These are phyloP conservation scores for Epirrhoe tristata DNA, from an alignment of 2,888 invertebrate species.

Conservation along the genomic window DNA sequence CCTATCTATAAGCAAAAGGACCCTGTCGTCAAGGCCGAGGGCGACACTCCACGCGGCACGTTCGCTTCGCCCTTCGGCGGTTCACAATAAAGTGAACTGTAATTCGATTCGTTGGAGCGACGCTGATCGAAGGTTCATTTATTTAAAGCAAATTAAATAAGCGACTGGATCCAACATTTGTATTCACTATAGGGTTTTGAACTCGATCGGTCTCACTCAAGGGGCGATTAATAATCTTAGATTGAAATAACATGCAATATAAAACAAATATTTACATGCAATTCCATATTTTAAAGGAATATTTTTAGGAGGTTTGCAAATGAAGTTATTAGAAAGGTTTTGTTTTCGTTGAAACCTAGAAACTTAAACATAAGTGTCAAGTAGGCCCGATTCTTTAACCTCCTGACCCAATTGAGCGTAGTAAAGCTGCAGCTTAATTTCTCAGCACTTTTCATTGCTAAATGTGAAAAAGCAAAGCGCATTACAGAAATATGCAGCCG, in stretches of 20 bases:
- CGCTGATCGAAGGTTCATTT: slow-evolving; percentile 34
- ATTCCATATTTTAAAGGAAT: no score
- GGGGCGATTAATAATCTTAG: neutral
- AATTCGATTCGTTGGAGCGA: slow-evolving; percentile 36
- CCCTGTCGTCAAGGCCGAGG: slow-evolving; percentile 72
- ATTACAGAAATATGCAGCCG: slow-evolving; percentile 29
- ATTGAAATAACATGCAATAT: neutral
- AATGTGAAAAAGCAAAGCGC: slow-evolving; percentile 22
- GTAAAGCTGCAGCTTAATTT: slow-evolving; percentile 1
- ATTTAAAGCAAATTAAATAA: slow-evolving; percentile 23
- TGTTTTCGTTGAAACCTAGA: neutral
- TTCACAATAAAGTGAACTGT: slow-evolving; percentile 41
- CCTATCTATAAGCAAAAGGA: slow-evolving; percentile 38
- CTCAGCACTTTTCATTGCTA: slow-evolving; percentile 4
- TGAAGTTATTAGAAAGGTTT: neutral
- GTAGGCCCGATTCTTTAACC: neutral
- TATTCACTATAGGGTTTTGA: neutral
- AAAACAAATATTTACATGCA: neutral
- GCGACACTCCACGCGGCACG: slow-evolving; percentile 52
- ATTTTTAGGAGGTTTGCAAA: no score
- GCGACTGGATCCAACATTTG: slow-evolving; percentile 3
- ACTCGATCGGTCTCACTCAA: neutral
- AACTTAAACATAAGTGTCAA: neutral
- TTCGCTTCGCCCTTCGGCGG: slow-evolving; percentile 52
- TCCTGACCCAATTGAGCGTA: neutral